Evolutionary conservation across 2,113 vertebrate genomes (phyloP).

Genomic region (Istiophorus platypterus): DNA sequence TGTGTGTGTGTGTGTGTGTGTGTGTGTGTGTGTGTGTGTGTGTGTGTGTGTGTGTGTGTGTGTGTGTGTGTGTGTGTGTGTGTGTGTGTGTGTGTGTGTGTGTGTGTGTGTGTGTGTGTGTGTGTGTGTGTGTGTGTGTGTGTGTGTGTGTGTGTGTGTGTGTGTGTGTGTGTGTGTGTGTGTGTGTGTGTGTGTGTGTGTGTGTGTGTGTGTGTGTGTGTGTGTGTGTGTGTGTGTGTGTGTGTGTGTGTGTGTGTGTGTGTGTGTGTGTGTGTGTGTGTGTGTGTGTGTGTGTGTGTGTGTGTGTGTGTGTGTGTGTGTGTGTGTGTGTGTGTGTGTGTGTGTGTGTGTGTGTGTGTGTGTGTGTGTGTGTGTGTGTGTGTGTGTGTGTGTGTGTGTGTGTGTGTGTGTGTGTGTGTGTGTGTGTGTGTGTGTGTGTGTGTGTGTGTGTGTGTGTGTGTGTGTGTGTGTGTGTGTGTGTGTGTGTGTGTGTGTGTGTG

Average conservation of each 20-base stretch:
- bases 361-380: conserved; percentile 11
- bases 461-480: conserved; percentile 5
- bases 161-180: conserved; percentile 17
- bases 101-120: conserved; percentile 11
- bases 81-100: conserved; percentile 17
- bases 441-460: conserved; percentile 15
- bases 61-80: conserved; percentile 16
- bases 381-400: conserved; percentile 6
- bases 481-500: conserved; percentile 20
- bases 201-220: conserved; percentile 5
- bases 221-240: conserved; percentile 20
- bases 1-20: conserved; percentile 22
- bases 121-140: conserved; percentile 6
- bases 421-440: conserved; percentile 17
- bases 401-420: conserved; percentile 24
- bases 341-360: conserved; percentile 17
- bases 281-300: conserved; percentile 1
- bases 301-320: conserved; percentile 18
- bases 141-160: conserved; percentile 24
- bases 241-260: conserved; percentile 12
- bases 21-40: conserved; percentile 1
- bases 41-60: conserved; percentile 18
- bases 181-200: conserved; percentile 15
- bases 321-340: conserved; percentile 16
- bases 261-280: conserved; percentile 22